These are phyloP conservation scores for Penaeus indicus DNA, from an alignment of 1,140 invertebrate genomes.

Conservation along the genomic window DNA sequence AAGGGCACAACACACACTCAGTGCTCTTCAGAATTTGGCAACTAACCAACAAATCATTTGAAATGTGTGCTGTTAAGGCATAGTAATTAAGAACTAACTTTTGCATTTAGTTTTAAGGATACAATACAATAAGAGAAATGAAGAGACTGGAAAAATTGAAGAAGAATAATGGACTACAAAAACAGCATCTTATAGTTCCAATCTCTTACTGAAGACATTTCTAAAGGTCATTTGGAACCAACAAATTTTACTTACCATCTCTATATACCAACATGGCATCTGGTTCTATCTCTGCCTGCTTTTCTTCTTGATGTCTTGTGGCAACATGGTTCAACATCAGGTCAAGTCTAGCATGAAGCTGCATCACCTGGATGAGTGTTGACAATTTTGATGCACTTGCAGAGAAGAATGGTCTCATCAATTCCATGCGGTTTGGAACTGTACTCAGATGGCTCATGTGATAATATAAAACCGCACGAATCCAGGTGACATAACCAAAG, in stretches of 20 bases:
- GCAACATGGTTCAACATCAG: constrained; percentile 48
- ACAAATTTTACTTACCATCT: constrained; percentile 31
- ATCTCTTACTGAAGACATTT: too few species aligned
- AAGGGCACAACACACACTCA: too few species aligned
- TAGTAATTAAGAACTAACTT: too few species aligned
- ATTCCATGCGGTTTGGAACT: constrained; percentile 37
- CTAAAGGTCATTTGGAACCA: too few species aligned
- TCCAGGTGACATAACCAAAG: constrained; percentile 35
- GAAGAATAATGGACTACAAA: too few species aligned
- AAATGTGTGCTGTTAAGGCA: too few species aligned
- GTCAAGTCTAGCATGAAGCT: constrained; percentile 49
- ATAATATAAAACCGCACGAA: constrained; percentile 38
- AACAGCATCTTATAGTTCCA: too few species aligned
- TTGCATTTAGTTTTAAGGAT: too few species aligned
- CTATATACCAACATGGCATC: constrained; percentile 44
- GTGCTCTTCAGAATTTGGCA: too few species aligned
- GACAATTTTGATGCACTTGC: constrained; percentile 19
- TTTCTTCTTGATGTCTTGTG: constrained; percentile 41
- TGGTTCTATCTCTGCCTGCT: constrained; percentile 34
- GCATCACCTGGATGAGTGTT: constrained; percentile 34
- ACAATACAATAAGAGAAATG: too few species aligned
- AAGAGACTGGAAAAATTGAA: too few species aligned
- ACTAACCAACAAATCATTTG: too few species aligned
- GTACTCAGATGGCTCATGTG: constrained; percentile 50
- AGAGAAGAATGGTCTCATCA: constrained; percentile 43